Evolutionary conservation across 1,140 invertebrate genomes (phyloP).

Genomic region (Calephelis nemesis): DNA sequence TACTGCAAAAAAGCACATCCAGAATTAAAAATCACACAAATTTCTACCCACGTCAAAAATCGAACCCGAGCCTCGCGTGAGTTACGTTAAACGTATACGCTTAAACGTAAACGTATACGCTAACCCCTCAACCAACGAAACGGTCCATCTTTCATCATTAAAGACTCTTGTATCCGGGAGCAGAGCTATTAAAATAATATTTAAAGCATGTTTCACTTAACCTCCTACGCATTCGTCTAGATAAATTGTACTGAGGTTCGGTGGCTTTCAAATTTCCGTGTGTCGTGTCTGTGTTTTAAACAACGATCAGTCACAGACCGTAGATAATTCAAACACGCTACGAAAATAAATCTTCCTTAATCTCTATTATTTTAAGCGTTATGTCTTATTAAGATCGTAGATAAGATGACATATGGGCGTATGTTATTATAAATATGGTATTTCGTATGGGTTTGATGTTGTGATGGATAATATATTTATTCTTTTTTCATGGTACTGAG

Average conservation of each 20-base stretch:
- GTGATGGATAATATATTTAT: no score
- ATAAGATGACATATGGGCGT: constrained; percentile 33
- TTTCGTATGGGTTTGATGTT: neutral
- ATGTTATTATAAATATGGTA: constrained; percentile 6
- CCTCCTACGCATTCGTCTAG: constrained; percentile 7
- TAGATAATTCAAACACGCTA: constrained; percentile 54
- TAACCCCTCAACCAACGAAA: no score
- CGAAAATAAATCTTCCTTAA: constrained; percentile 57
- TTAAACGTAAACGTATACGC: no score
- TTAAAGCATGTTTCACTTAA: constrained; percentile 4
- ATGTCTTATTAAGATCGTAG: constrained; percentile 52
- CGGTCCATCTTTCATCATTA: neutral
- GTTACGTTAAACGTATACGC: no score
- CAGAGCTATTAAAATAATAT: constrained; percentile 10
- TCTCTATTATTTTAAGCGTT: constrained; percentile 48
- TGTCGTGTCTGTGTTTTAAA: constrained; percentile 53
- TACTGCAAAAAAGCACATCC: no score
- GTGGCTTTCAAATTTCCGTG: constrained; percentile 45
- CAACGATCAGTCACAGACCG: constrained; percentile 54
- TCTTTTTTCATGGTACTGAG: no score
- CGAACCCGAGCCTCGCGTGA: neutral
- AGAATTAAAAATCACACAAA: neutral
- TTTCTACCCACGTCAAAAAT: neutral
- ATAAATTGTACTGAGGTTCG: constrained; percentile 27
- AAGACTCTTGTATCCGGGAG: constrained; percentile 1